Evolutionary conservation across 23 tunicate genomes (phyloP).

Genomic region (Oikopleura dioica): DNA sequence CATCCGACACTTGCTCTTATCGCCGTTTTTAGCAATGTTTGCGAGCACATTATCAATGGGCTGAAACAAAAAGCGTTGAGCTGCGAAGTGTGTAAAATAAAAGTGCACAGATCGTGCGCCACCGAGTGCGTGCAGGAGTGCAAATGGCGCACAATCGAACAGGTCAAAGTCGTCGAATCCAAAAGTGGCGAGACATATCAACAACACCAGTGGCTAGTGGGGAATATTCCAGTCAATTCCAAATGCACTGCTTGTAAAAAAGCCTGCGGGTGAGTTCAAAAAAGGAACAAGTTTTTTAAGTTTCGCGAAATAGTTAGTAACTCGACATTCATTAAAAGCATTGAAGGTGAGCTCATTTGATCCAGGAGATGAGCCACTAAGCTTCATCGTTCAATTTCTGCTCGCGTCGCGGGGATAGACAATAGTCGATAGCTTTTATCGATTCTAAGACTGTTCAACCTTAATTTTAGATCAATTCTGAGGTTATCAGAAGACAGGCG

Average conservation of each 20-base stretch:
- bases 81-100: conserved; percentile 99
- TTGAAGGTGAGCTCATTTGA: no score
- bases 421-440: background rate
- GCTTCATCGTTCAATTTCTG: no score
- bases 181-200: conserved; percentile 80
- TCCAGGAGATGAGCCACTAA: no score
- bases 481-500: background rate
- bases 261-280: conserved; percentile 64
- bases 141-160: conserved; percentile 77
- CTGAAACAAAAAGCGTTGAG: conserved; percentile 88
- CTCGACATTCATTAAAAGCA: background rate
- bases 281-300: background rate
- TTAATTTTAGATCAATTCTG: background rate
- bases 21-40: conserved; percentile 92
- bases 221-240: conserved; percentile 89
- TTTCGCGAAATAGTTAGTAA: no score
- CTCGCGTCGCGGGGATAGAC: no score
- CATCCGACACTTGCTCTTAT: no score
- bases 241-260: conserved; percentile 76
- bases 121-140: conserved; percentile 38
- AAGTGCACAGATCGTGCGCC: conserved; percentile 82
- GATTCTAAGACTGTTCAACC: background rate
- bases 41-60: conserved; percentile 59
- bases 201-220: conserved; percentile 95
- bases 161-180: conserved; percentile 55